Base-by-base conservation (phyloP, 1,140 invertebrate genomes). In the Ceratosolen fusciceps region DNA sequence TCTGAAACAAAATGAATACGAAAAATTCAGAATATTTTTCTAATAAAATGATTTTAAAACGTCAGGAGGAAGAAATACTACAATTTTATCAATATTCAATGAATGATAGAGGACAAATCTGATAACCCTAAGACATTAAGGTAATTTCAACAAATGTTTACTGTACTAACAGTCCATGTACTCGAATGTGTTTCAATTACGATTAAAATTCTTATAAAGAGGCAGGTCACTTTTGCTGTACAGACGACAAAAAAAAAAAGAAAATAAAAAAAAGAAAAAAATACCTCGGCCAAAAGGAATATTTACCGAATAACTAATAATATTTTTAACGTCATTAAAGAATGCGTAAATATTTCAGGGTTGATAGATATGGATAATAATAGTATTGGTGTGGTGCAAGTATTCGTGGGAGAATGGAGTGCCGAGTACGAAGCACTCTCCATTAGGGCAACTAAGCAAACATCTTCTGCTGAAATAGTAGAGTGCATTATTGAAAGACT, bases 401-500 rank as follows among this genome's bases (percentile, higher is more conserved):
- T 98, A 88, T 97, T 96, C 91, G 96, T 97, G 84, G 97, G 96
- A 77, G 94, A 96, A 81, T 92, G 97, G 84, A 97, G 95, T 84
- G 93, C 94, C 82, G 94, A 97, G 87, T 96, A 96, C 91, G 97
- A 98, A 90, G 96, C 95, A 77, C 92, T 98, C 24, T 96, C 95
- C 56, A 96, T 98, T 71, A 96, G 98, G 91, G 96, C 96, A 29
- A 96, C 96, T 79, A 98, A 98, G 88, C 95, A 96, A 86, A 97
- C 96, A 62, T 95, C 95, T 74, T 95, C 96, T 5, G 94, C 95
- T 80, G 96, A 98, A 89, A 97, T 98, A 85, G 95, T 98, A 54
- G 92, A 93, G 77, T 96, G 96, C 86, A 97, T 97, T 78, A 94
- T 95, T 60, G 95, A 96, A 81, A 93, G 95, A 83, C 90, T 96